These are phyloP conservation scores for Odobenus rosmarus DNA, from an alignment of 2,113 vertebrate genomes.

Conservation along the genomic window DNA sequence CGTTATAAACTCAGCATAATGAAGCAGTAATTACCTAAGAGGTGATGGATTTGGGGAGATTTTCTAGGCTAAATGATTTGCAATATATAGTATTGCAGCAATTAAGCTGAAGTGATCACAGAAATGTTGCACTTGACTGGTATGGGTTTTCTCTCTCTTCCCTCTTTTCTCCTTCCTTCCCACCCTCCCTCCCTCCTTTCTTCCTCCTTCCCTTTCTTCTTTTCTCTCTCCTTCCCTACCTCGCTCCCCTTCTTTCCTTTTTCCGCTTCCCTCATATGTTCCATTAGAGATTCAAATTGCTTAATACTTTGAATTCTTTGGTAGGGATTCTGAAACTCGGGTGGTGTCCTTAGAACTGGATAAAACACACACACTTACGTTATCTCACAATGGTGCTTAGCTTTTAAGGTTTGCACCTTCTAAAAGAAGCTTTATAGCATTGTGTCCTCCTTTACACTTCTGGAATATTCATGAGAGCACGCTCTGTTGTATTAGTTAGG, in stretches of 20 bases:
- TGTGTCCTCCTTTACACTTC: background rate
- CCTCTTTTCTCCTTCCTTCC: background rate
- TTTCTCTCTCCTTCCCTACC: too few species aligned
- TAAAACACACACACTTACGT: background rate
- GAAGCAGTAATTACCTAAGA: slow-evolving; percentile 84
- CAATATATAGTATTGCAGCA: slow-evolving; percentile 6
- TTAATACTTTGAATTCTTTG: background rate
- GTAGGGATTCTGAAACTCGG: background rate
- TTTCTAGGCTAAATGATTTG: slow-evolving; percentile 68
- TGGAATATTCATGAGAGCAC: background rate
- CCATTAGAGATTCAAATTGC: background rate
- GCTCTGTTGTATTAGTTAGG: background rate
- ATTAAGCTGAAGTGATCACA: slow-evolving; percentile 68
- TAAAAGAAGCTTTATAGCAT: background rate
- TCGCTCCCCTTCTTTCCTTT: background rate
- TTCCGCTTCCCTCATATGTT: background rate
- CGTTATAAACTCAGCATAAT: slow-evolving; percentile 78
- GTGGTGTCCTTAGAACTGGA: background rate
- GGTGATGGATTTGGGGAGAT: slow-evolving; percentile 75
- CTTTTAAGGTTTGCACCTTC: background rate
- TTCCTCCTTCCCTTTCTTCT: rapidly evolving
- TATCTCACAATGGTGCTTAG: background rate
- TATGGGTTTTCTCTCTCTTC: background rate
- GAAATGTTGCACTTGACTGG: background rate
- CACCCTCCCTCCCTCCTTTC: rapidly evolving